These are phyloP conservation scores for Cerceris rybyensis DNA, from an alignment of 2,888 invertebrate genomes.

Conservation along the genomic window DNA sequence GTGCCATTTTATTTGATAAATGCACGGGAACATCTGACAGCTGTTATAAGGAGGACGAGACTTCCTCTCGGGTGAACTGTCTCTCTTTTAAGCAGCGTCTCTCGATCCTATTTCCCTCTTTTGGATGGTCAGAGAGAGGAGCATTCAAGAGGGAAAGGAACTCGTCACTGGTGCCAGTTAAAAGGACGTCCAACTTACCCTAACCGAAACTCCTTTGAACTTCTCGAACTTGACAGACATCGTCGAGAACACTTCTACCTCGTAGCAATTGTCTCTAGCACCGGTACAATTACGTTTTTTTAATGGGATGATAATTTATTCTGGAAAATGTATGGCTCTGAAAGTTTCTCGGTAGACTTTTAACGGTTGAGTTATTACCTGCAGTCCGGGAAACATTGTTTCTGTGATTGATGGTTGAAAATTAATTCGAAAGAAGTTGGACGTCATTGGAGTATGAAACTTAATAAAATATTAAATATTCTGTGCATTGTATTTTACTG, in stretches of 20 bases:
- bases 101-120: slow-evolving; percentile 51
- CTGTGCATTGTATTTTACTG: too few relatives aligned
- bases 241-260: slow-evolving; percentile 30
- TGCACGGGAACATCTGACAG: slow-evolving; percentile 70
- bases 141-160: slow-evolving; percentile 30
- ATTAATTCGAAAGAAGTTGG: too few relatives aligned
- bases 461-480: too few relatives aligned
- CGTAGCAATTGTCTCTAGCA: slow-evolving; percentile 31
- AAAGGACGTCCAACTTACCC: slow-evolving; percentile 55
- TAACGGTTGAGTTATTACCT: too few relatives aligned
- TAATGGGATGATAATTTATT: slow-evolving; percentile 38
- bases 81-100: slow-evolving; percentile 6
- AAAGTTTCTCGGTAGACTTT: slow-evolving; percentile 7
- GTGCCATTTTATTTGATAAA: slow-evolving; percentile 73
- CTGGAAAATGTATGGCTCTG: not conserved
- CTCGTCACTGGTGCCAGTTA: slow-evolving; percentile 57
- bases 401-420: too few relatives aligned
- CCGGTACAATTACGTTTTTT: slow-evolving; percentile 37
- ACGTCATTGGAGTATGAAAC: too few relatives aligned
- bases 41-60: slow-evolving; percentile 61
- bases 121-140: slow-evolving; percentile 21
- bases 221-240: slow-evolving; percentile 56
- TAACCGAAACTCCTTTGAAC: slow-evolving; percentile 54
- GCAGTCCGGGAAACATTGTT: too few relatives aligned
- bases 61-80: slow-evolving; percentile 31